Conservation (phyloP, 2,113 vertebrate species). For the Gallinago jamesoni region DNA sequence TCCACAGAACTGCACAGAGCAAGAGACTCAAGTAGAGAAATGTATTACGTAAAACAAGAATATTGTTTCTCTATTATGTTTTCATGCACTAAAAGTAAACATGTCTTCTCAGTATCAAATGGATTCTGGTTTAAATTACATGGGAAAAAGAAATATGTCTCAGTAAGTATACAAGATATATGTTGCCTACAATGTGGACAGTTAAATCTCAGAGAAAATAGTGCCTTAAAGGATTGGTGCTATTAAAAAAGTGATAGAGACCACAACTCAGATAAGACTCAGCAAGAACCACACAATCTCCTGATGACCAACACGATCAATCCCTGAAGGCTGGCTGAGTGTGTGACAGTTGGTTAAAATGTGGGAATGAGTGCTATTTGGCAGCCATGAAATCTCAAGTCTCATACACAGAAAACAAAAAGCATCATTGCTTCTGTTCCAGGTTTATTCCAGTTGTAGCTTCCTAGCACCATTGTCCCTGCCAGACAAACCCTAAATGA, state of each 20-base stretch:
- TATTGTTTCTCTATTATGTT: neutral
- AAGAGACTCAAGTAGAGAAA: neutral
- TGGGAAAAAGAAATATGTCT: neutral
- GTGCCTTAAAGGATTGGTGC: neutral
- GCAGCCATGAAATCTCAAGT: neutral
- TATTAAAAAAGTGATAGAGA: neutral
- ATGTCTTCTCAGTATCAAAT: neutral
- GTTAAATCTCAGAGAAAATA: neutral
- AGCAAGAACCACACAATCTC: neutral
- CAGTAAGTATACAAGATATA: neutral
- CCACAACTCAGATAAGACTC: neutral
- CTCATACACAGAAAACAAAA: neutral
- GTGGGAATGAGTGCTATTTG: neutral
- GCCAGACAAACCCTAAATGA: constrained; percentile 4
- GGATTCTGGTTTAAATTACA: neutral
- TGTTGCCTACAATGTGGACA: neutral
- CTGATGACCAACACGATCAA: neutral
- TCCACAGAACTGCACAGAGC: neutral
- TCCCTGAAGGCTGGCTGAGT: neutral
- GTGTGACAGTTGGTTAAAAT: neutral
- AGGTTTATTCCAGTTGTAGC: neutral
- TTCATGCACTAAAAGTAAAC: neutral
- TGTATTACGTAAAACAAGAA: neutral
- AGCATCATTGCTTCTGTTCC: neutral
- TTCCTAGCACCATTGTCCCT: neutral